These are phyloP conservation scores for Chiridota heheva DNA, from an alignment of 35 echinoderm and acorn worm species.

Conservation along the genomic window DNA sequence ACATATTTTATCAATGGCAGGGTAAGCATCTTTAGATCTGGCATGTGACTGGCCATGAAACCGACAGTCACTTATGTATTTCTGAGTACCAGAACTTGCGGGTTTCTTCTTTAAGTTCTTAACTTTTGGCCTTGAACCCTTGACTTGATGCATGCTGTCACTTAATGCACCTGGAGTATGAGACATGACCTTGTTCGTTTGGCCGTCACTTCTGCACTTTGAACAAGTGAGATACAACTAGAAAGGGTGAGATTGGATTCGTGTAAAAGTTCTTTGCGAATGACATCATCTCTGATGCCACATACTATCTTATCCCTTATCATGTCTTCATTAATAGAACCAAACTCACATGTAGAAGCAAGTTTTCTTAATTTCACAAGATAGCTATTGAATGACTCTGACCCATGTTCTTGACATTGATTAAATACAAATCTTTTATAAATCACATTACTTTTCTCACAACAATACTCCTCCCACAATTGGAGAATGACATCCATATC, in stretches of 20 bases:
- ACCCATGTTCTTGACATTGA: constrained; percentile 18
- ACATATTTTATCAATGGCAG: constrained; percentile 48
- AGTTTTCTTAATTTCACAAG: constrained; percentile 28
- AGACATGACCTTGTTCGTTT: constrained; percentile 14
- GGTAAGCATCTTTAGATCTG: constrained; percentile 6
- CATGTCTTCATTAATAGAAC: constrained; percentile 5
- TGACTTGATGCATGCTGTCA: not conserved
- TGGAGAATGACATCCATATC: constrained; percentile 25
- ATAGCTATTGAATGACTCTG: constrained; percentile 38
- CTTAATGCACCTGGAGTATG: not conserved
- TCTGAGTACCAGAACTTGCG: not conserved
- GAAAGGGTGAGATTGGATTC: not conserved
- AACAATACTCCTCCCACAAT: constrained; percentile 39
- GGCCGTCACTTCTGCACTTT: not conserved
- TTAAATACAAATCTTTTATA: constrained; percentile 60
- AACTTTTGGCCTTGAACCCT: not conserved
- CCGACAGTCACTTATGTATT: not conserved
- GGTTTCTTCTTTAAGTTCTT: not conserved
- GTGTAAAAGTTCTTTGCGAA: constrained; percentile 15
- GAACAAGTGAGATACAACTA: not conserved
- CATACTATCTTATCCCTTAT: constrained; percentile 47
- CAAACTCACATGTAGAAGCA: constrained; percentile 44
- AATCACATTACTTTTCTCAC: constrained; percentile 51
- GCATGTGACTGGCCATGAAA: constrained; percentile 17
- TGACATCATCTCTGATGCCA: constrained; percentile 4